phyloP scores from a whole-genome alignment of 1,140 invertebrate genomes.

The Rhopalosiphum maidis region DNA sequence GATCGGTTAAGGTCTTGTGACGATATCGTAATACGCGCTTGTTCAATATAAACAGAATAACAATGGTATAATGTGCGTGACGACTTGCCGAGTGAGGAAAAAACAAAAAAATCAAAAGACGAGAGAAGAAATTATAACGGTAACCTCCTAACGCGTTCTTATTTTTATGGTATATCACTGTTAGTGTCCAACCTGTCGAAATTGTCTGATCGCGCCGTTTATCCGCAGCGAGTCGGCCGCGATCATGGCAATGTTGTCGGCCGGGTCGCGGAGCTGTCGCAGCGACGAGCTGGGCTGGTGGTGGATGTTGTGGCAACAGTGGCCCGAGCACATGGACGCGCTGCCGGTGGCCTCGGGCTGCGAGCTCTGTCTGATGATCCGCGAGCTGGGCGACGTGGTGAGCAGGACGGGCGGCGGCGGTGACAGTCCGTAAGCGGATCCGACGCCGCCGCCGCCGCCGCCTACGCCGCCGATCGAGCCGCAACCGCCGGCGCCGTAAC shows the following conservation, averaged over 20 bases:
- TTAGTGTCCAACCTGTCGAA: slow-evolving; percentile 82
- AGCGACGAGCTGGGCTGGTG: slow-evolving; percentile 70
- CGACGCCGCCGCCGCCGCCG: slow-evolving; percentile 34
- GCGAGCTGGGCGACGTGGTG: slow-evolving; percentile 72
- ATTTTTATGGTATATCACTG: not conserved
- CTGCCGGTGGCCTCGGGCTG: slow-evolving; percentile 74
- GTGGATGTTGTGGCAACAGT: slow-evolving; percentile 59
- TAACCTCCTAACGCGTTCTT: too few species aligned
- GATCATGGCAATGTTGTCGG: slow-evolving; percentile 91
- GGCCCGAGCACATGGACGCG: slow-evolving; percentile 60
- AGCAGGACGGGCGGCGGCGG: slow-evolving; percentile 72
- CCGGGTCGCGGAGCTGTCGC: slow-evolving; percentile 80
- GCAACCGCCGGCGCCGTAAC: not conserved
- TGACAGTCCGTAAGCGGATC: slow-evolving; percentile 60
- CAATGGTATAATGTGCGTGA: not conserved
- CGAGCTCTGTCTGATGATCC: slow-evolving; percentile 88
- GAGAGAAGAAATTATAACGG: not conserved
- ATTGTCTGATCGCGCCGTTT: slow-evolving; percentile 94
- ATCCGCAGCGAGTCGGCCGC: slow-evolving; percentile 95
- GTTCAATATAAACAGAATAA: not conserved
- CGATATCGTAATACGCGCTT: not conserved
- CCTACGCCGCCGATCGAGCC: not conserved
- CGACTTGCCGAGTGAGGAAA: not conserved
- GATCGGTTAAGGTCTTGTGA: not conserved
- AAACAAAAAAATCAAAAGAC: not conserved